phyloP scores from a whole-genome alignment of 2,888 invertebrate genomes.

The Folsomia candida region DNA sequence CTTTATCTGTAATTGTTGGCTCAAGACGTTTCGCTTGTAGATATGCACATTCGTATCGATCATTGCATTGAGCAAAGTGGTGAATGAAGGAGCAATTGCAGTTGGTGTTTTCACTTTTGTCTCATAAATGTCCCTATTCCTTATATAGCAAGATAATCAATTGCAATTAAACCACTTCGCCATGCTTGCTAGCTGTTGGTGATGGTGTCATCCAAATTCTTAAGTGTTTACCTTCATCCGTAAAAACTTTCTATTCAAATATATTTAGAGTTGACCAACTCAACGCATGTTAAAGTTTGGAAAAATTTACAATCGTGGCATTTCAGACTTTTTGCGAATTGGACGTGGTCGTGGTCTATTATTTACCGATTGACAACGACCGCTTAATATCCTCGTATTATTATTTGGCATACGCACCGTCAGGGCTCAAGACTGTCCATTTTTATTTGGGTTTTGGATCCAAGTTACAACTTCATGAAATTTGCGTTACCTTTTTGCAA shows the following conservation, averaged over 20 bases:
- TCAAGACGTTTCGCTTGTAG: too few species aligned
- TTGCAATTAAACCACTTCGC: conserved; percentile 1
- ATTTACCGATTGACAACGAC: not conserved
- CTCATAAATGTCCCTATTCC: not conserved
- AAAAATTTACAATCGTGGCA: not conserved
- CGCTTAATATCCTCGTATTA: not conserved
- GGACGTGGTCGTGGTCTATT: not conserved
- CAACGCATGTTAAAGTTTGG: not conserved
- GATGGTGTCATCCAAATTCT: conserved; percentile 8
- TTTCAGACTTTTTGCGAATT: not conserved
- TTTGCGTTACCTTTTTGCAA: too few species aligned
- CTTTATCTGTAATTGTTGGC: not conserved
- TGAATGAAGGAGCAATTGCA: not conserved
- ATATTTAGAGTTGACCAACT: not conserved
- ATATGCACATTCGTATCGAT: not conserved
- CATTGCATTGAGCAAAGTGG: not conserved
- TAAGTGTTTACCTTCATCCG: not conserved
- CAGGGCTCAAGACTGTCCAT: too few species aligned
- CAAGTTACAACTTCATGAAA: too few species aligned
- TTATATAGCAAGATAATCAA: conserved; percentile 4
- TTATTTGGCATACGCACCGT: too few species aligned
- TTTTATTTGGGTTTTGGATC: too few species aligned
- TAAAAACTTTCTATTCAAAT: conserved; percentile 3
- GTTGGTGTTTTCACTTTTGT: not conserved
- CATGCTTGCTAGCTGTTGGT: not conserved